A percentile compares a stretch with the other conserved stretches of the same genome.
Conservation (phyloP, 2,888 invertebrate species). For the Tortricodes alternella region DNA sequence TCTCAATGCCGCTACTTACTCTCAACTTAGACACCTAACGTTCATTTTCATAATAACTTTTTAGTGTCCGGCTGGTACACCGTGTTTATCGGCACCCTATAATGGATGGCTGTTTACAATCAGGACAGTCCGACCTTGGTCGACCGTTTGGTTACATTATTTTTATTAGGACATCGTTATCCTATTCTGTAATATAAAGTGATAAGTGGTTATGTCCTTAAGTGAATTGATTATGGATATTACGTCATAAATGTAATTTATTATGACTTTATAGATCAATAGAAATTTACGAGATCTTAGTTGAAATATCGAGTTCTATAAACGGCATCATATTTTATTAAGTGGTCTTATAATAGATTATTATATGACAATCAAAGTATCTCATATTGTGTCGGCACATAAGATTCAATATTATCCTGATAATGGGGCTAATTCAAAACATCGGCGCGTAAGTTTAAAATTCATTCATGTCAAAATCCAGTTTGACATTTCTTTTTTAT, state of each 20-base stretch:
- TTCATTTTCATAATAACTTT: conserved; percentile 36
- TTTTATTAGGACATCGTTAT: background rate
- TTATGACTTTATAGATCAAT: conserved; percentile 4
- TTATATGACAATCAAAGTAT: too few species aligned
- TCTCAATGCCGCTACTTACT: background rate
- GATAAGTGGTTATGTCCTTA: conserved; percentile 10
- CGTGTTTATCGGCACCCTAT: conserved; percentile 30
- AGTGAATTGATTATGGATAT: conserved; percentile 6
- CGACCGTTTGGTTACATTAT: conserved; percentile 13
- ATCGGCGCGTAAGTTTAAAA: too few species aligned
- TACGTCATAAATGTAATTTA: conserved; percentile 2
- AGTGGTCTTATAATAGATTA: background rate
- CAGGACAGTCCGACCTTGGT: conserved; percentile 6
- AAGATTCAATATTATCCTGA: too few species aligned
- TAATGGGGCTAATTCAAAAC: too few species aligned
- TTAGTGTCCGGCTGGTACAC: conserved; percentile 34
- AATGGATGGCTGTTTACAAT: conserved; percentile 37
- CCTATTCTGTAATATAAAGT: background rate
- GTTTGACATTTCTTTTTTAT: too few species aligned
- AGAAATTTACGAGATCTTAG: background rate
- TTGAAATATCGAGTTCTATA: too few species aligned
- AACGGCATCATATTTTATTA: too few species aligned
- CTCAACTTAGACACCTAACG: background rate
- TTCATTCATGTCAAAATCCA: too few species aligned
- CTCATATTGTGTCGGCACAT: too few species aligned